Evolutionary conservation across 2,888 invertebrate genomes (phyloP).

Genomic region (Calephelis perditalis): DNA sequence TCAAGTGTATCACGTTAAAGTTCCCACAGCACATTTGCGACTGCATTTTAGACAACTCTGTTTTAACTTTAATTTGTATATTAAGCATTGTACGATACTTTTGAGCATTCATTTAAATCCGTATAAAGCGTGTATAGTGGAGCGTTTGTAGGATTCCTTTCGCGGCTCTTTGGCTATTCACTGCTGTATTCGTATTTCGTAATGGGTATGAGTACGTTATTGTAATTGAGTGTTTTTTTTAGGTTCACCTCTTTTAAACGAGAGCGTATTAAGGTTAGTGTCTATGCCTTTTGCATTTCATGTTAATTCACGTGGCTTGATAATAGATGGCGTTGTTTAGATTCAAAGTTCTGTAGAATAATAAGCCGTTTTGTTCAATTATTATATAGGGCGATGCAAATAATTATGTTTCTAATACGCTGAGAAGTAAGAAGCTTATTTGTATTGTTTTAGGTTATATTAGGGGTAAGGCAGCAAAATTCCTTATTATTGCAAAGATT

Average conservation of each 20-base stretch:
- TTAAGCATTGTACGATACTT: slow-evolving; percentile 18
- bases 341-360: neutral
- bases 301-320: neutral
- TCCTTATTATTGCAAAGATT: too few relatives aligned
- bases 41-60: slow-evolving; percentile 10
- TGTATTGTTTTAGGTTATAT: too few relatives aligned
- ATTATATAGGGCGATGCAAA: too few relatives aligned
- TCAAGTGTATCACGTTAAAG: neutral
- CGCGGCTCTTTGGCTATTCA: slow-evolving; percentile 29
- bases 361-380: too few relatives aligned
- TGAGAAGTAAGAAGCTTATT: too few relatives aligned
- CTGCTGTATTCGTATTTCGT: slow-evolving; percentile 40
- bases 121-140: slow-evolving; percentile 17
- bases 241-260: slow-evolving; percentile 45
- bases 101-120: slow-evolving; percentile 19
- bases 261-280: slow-evolving; percentile 26
- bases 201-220: slow-evolving; percentile 55
- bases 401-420: too few relatives aligned
- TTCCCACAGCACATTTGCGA: neutral
- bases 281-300: slow-evolving; percentile 29
- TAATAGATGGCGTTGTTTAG: slow-evolving; percentile 3
- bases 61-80: slow-evolving; percentile 16
- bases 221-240: slow-evolving; percentile 64
- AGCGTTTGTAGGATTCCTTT: slow-evolving; percentile 18
- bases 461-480: too few relatives aligned